Base-by-base conservation (phyloP, 2,113 vertebrate species). In the Xenus cinereus region DNA sequence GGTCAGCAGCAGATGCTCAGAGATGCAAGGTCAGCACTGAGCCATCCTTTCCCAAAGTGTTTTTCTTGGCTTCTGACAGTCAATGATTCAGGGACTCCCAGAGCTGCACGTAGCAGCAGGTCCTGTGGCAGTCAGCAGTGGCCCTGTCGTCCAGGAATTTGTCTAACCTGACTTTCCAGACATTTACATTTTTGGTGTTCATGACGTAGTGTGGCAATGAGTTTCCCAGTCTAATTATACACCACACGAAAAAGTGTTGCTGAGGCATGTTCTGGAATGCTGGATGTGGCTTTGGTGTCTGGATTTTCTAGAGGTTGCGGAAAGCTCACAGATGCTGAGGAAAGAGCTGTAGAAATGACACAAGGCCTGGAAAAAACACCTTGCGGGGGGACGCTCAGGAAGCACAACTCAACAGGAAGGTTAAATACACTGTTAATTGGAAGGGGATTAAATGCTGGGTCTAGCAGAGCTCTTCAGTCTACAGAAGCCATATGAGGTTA, bases 1-100 rank as follows among this genome's bases (percentile, higher is more conserved):
- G 78, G 74, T 56, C 74, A 35, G 68, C 82, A 81, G 78, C 54
- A 90, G 84, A 67, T 85, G 75, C 56, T 89, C 67, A 79, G 72
- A 59, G 62, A 7, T 12, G 51, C 72, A 54, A 37, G 19, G n/a
- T 39, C 80, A 78, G 51, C 57, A 39, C 56, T 9, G 67, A 76
- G 51, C 79, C 39, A 56, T 78, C 69, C 60, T 66, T 90, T 59
- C 86, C 86, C 80, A 59, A 0, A 1, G 6, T 53, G 11, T 56
- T 88, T 92, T 62, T 78, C 60, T 68, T 89, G 71, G 23, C 83
- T 92, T 50, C 79, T 63, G 51, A 48, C 13, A 33, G 19, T 26
- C 43, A 48, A 13, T 6, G 20, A 37, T 66, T 45, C 68, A 89
- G 84, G 81, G 45, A 23, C 62, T 87, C 18, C n/a, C 46, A 51